Evolutionary conservation across 92 coral and sea anemone species (phyloP).

Genomic region (Umimayanthus chanpuru): DNA sequence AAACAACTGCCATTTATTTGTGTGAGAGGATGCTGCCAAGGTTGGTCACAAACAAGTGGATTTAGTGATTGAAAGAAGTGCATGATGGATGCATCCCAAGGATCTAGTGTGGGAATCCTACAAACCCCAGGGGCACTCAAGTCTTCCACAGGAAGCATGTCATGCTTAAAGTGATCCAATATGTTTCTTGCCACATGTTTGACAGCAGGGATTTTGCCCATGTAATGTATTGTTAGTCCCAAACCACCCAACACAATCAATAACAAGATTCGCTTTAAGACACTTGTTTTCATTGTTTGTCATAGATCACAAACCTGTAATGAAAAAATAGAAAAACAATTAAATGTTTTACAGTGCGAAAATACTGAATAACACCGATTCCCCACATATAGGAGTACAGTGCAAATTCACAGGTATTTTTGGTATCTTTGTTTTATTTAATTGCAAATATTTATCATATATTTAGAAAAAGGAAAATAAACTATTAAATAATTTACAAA

Average conservation of each 20-base stretch:
- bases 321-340: neutral
- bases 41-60: slow-evolving; percentile 27
- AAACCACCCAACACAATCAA: neutral
- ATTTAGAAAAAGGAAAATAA: no score
- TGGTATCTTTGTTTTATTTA: no score
- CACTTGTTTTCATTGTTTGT: neutral
- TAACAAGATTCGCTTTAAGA: neutral
- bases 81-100: slow-evolving; percentile 32
- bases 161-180: slow-evolving; percentile 18
- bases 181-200: slow-evolving; percentile 16
- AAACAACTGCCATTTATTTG: slow-evolving; percentile 9
- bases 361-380: no score
- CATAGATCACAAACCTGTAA: slow-evolving; percentile 2
- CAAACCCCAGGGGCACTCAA: slow-evolving; percentile 26
- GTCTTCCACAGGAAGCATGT: slow-evolving; percentile 23
- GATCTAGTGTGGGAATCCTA: slow-evolving; percentile 21
- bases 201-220: neutral
- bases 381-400: no score
- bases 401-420: no score
- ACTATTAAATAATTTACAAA: no score
- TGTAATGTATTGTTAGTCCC: neutral
- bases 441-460: no score
- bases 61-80: slow-evolving; percentile 13
- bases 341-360: no score
- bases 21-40: slow-evolving; percentile 30